Conservation (phyloP, 2,888 invertebrate species). For the Brachynemurus nebulosus region DNA sequence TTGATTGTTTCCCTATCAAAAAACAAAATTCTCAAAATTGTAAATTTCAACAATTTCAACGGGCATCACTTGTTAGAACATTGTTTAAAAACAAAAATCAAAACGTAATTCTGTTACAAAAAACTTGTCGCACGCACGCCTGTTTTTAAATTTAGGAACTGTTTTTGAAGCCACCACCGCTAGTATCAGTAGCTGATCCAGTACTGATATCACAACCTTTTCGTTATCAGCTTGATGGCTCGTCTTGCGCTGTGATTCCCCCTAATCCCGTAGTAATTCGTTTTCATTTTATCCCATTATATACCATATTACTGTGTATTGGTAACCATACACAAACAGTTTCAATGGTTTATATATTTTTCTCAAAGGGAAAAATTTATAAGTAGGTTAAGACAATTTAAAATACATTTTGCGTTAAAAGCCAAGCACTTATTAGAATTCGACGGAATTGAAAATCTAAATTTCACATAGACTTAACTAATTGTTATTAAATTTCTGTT, state of each 20-base stretch:
- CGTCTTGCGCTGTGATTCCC: background rate
- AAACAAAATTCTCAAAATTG: background rate
- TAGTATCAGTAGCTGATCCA: background rate
- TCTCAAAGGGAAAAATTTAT: too few relatives aligned
- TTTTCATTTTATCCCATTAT: too few relatives aligned
- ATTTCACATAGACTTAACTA: too few relatives aligned
- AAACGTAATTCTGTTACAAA: background rate
- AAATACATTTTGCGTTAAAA: too few relatives aligned
- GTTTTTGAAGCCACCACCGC: background rate
- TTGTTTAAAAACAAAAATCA: background rate
- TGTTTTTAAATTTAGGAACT: background rate
- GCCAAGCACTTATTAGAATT: too few relatives aligned
- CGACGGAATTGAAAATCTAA: too few relatives aligned
- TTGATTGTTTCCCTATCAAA: too few relatives aligned
- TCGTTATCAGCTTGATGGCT: background rate
- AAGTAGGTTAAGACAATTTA: too few relatives aligned
- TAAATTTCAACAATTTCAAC: background rate
- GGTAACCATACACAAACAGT: too few relatives aligned
- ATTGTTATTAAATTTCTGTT: too few relatives aligned
- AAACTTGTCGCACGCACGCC: background rate
- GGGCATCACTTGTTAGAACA: background rate
- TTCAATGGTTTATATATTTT: too few relatives aligned
- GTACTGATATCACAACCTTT: background rate
- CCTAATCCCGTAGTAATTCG: background rate
- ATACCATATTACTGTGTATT: too few relatives aligned